A percentile compares a stretch with the other conserved stretches of the same genome.
These are phyloP conservation scores for Phthorimaea operculella DNA, from an alignment of 1,140 invertebrate species.

Conservation along the genomic window DNA sequence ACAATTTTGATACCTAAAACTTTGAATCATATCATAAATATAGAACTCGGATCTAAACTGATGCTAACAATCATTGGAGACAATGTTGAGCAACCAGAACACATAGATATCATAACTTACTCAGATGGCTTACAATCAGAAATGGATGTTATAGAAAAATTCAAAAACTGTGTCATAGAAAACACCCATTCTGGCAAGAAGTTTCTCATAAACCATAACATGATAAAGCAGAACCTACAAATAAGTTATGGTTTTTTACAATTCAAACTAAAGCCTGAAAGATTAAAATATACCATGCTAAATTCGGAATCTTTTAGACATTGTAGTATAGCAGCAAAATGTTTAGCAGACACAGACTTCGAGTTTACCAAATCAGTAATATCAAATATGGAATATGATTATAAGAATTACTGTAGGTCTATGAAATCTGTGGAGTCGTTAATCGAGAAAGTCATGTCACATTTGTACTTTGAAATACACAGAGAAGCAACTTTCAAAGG, in stretches of 20 bases:
- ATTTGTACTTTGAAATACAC: conserved; percentile 64
- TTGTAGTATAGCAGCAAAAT: conserved; percentile 66
- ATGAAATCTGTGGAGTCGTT: conserved; percentile 57
- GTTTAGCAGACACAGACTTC: conserved; percentile 48
- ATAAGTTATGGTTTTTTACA: conserved; percentile 54
- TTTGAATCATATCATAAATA: conserved; percentile 55
- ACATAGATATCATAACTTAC: conserved; percentile 70
- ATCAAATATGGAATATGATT: conserved; percentile 50
- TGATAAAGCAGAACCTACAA: conserved; percentile 67
- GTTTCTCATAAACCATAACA: conserved; percentile 71
- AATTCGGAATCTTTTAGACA: conserved; percentile 69
- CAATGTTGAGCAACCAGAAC: conserved; percentile 54
- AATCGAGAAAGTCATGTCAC: conserved; percentile 49
- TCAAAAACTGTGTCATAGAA: conserved; percentile 70
- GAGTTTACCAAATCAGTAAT: conserved; percentile 28
- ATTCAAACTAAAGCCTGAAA: conserved; percentile 69
- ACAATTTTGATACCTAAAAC: conserved; percentile 57
- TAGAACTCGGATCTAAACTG: conserved; percentile 54
- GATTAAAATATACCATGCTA: conserved; percentile 70
- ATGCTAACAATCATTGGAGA: conserved; percentile 53
- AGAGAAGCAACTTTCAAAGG: conserved; percentile 53
- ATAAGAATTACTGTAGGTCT: conserved; percentile 45
- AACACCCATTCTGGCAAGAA: conserved; percentile 64
- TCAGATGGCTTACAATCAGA: conserved; percentile 49
- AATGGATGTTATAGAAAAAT: conserved; percentile 66